Percentiles rank a stretch among this genome's conserved stretches.
Conservation (phyloP, 2,797 vertebrate genomes). For the Triplophysa yarkandensis region DNA sequence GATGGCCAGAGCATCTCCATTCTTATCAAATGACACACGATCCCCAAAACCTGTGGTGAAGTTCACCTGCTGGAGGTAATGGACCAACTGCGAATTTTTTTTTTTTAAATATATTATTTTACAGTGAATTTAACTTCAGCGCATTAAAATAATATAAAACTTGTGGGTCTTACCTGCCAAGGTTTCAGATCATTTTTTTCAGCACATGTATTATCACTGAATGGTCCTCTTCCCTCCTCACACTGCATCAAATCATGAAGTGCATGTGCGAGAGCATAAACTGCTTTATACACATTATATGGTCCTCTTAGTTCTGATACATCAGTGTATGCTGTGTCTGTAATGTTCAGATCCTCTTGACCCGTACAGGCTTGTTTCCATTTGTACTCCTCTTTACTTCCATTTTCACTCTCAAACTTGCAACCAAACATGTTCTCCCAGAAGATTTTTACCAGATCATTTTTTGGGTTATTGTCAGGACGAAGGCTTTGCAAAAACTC, state of each 20-base stretch:
- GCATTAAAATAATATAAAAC: neutral
- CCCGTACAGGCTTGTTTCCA: constrained; percentile 58
- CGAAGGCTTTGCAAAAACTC: constrained; percentile 60
- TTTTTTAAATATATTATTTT: too few relatives aligned
- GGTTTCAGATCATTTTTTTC: constrained; percentile 62
- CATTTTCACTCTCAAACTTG: constrained; percentile 33
- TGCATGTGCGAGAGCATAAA: constrained; percentile 72
- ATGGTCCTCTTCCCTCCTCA: constrained; percentile 67
- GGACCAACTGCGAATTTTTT: constrained; percentile 66
- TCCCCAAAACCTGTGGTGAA: constrained; percentile 73
- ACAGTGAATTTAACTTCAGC: neutral
- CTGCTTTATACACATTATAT: constrained; percentile 66
- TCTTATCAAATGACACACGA: constrained; percentile 72
- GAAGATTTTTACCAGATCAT: constrained; percentile 48
- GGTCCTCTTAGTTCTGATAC: constrained; percentile 57
- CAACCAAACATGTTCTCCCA: constrained; percentile 57
- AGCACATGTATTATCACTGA: constrained; percentile 65
- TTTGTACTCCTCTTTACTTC: constrained; percentile 1
- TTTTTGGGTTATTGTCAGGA: constrained; percentile 44
- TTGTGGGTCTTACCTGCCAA: constrained; percentile 69
- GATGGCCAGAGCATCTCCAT: constrained; percentile 68
- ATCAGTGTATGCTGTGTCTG: constrained; percentile 61
- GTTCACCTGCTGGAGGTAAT: constrained; percentile 68
- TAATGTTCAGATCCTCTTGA: constrained; percentile 52
- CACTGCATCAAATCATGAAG: constrained; percentile 66